A percentile compares a stretch with the other conserved stretches of the same genome.
Evolutionary conservation across 2,113 vertebrate genomes (phyloP).

Genomic region (Eretmodus cyanostictus): DNA sequence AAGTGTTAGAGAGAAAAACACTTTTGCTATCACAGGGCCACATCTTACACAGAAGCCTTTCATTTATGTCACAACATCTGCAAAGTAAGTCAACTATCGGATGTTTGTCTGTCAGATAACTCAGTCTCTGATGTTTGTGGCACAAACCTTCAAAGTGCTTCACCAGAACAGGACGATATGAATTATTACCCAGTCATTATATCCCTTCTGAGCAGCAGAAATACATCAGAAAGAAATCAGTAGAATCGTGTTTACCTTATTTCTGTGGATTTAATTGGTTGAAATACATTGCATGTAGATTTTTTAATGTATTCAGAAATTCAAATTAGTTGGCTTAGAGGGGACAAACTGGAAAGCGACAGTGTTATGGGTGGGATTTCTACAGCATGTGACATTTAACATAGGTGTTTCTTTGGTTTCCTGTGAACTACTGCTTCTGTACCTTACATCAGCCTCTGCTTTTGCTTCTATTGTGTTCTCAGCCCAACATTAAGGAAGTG

Average conservation of each 20-base stretch:
- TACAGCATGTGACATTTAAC: background rate
- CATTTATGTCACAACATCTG: background rate
- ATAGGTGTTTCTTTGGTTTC: constrained; percentile 20
- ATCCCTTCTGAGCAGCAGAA: background rate
- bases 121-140: background rate
- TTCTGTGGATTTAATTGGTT: background rate
- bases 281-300: background rate
- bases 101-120: background rate
- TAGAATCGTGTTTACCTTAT: background rate
- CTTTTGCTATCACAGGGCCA: background rate
- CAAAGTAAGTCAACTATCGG: background rate
- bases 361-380: background rate
- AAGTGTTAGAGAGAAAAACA: background rate
- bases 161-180: background rate
- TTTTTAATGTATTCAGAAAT: background rate
- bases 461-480: background rate
- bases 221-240: background rate
- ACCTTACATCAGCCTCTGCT: background rate
- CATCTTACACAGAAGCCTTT: background rate
- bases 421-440: background rate
- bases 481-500: background rate
- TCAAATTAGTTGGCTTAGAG: background rate
- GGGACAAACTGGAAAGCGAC: background rate
- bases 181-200: background rate
- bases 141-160: background rate